Evolutionary conservation across 2,113 vertebrate species (phyloP).

Genomic region (Heterochromis multidens): DNA sequence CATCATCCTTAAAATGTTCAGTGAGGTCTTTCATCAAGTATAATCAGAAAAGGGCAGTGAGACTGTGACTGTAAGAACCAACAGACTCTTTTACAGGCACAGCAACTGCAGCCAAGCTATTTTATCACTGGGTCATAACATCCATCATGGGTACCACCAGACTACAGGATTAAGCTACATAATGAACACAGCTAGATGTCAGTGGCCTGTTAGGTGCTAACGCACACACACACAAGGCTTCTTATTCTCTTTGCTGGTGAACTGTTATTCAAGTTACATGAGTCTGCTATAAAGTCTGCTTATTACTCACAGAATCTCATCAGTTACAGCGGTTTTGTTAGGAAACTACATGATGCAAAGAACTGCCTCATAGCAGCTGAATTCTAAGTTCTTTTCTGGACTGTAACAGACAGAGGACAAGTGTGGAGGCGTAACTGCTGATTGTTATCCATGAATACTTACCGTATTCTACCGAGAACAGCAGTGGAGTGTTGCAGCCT

Average conservation of each 20-base stretch:
- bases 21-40: neutral
- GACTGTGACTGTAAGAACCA: neutral
- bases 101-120: neutral
- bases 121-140: constrained; percentile 11
- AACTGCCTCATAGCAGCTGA: neutral
- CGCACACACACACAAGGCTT: neutral
- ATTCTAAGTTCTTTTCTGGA: neutral
- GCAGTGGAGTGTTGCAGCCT: neutral
- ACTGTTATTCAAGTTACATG: neutral
- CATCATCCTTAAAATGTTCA: neutral
- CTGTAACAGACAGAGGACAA: neutral
- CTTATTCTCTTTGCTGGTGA: neutral
- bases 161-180: constrained; percentile 3
- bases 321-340: neutral
- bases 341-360: neutral
- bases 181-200: constrained; percentile 17
- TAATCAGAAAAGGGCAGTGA: neutral
- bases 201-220: neutral
- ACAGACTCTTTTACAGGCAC: neutral
- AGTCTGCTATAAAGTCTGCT: neutral
- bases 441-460: neutral
- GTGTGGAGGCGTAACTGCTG: neutral
- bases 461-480: neutral
- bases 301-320: neutral
- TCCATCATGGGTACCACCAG: constrained; percentile 23